Evolutionary conservation across 2,888 invertebrate species (phyloP), one percentile per base, ranked within the genome.

Genomic region (Chrysotoxum bicinctum): DNA sequence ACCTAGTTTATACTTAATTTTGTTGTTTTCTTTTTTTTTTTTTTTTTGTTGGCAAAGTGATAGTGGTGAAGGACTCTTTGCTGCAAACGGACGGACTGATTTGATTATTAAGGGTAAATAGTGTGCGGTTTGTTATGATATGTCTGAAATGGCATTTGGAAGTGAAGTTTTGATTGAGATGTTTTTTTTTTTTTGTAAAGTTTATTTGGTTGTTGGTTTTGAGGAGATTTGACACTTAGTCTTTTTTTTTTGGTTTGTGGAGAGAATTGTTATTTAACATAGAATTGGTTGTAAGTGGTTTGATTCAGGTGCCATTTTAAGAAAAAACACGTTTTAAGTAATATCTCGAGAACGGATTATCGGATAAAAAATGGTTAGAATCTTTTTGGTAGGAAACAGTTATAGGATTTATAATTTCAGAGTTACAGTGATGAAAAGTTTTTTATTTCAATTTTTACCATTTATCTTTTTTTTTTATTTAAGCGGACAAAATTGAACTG

Each of bases 41-140:
- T 12, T 8, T 58, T 58, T 21, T 62, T 19, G 23, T 40, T 50
- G n/a, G 40, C 37, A 68, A 69, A 78, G 78, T 83, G 73, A 83
- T 83, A 78, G 78, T 56, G 69, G 78, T 68, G 16, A 26, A 64
- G 26, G 54, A 68, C 52, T 77, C 37, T 73, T 66, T 66, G 66
- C 50, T 76, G 16, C 19, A 77, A 62, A 30, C 9, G 64, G 19
- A 45, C 7, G 56, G 64, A 81, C 69, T 82, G 58, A 64, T 82
- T 54, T 82, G 58, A 64, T 82, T 54, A 66, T 69, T 68, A 50
- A 50, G 69, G 48, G 69, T 69, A 74, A 62, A 68, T 68, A 68
- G 37, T 64, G 62, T 54, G 80, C 52, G 75, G 75, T 70, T 81
- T 76, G 70, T 56, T 81, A 56, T 75, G 70, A 64, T 79, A 74